Percentiles rank a stretch among this genome's conserved stretches.
Evolutionary conservation across 2,113 vertebrate genomes (phyloP).

Genomic region (Catagonus wagneri): DNA sequence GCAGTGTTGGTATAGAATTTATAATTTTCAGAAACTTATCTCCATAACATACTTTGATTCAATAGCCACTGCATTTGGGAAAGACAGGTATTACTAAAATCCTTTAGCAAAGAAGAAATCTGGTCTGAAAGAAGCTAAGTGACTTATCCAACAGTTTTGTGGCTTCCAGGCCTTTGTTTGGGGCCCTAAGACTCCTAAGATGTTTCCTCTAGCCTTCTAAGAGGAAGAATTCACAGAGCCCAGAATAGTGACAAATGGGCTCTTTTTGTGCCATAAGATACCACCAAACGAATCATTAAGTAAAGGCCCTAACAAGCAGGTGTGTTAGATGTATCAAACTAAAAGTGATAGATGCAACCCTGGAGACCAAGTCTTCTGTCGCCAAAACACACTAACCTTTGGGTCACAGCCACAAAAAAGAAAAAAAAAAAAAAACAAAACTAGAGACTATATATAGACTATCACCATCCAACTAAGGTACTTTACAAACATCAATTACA

Average conservation of each 20-base stretch:
- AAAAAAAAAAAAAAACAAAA: no score
- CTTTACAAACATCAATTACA: slow-evolving; percentile 32
- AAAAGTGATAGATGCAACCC: not conserved
- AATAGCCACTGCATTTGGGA: not conserved
- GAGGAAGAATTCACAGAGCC: not conserved
- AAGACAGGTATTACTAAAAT: not conserved
- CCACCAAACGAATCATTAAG: not conserved
- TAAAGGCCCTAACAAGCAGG: not conserved
- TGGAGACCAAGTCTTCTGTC: not conserved
- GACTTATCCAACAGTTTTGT: not conserved
- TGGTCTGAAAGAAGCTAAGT: not conserved
- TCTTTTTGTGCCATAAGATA: not conserved
- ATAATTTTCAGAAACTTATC: slow-evolving; percentile 40
- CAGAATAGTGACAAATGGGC: not conserved
- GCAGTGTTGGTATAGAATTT: not conserved
- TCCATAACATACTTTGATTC: slow-evolving; percentile 8
- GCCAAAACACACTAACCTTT: slow-evolving; percentile 18
- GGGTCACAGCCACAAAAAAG: not conserved
- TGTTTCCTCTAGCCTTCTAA: slow-evolving; percentile 8
- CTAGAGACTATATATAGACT: not conserved
- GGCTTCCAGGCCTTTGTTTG: slow-evolving; percentile 2
- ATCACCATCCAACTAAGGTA: not conserved
- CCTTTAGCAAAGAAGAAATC: slow-evolving; percentile 28
- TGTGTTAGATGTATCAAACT: not conserved
- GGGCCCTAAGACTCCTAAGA: not conserved